Conservation (phyloP, 2,888 invertebrate species). For the Drosophila picticornis region DNA sequence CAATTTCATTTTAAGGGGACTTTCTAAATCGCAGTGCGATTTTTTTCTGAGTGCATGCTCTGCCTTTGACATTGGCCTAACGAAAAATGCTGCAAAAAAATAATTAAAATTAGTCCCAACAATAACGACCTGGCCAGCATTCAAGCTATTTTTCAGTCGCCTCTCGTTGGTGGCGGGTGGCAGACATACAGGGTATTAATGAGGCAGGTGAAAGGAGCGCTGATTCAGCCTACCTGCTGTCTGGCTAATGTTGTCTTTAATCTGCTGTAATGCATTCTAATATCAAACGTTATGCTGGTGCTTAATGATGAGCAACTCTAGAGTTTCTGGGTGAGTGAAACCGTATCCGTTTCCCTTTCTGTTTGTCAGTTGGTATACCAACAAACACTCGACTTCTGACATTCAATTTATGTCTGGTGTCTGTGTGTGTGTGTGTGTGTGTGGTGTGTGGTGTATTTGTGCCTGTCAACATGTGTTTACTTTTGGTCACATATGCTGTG, state of each 20-base stretch:
- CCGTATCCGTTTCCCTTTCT: constrained; percentile 8
- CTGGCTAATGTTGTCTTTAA: constrained; percentile 41
- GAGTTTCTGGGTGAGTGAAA: neutral
- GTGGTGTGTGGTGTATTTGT: neutral
- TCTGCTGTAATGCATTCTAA: constrained; percentile 59
- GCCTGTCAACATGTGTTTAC: constrained; percentile 21
- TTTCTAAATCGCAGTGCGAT: neutral
- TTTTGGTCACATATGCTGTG: constrained; percentile 66
- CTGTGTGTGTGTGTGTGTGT: neutral
- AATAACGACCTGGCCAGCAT: constrained; percentile 25
- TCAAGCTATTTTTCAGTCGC: neutral
- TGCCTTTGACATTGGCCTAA: constrained; percentile 23
- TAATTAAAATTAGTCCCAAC: constrained; percentile 66
- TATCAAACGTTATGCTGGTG: constrained; percentile 35
- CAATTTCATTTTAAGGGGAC: neutral
- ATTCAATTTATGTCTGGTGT: constrained; percentile 33
- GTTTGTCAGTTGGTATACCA: constrained; percentile 18
- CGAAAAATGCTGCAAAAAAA: constrained; percentile 44
- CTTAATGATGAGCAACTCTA: neutral
- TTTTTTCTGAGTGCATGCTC: constrained; percentile 3
- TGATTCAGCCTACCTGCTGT: constrained; percentile 18
- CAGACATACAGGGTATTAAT: constrained; percentile 13
- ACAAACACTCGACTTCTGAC: constrained; percentile 42
- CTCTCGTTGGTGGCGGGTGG: constrained; percentile 11
- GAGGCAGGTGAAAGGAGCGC: constrained; percentile 13